Evolutionary conservation across 1,140 invertebrate genomes (phyloP).

Genomic region (Drosophila lini): DNA sequence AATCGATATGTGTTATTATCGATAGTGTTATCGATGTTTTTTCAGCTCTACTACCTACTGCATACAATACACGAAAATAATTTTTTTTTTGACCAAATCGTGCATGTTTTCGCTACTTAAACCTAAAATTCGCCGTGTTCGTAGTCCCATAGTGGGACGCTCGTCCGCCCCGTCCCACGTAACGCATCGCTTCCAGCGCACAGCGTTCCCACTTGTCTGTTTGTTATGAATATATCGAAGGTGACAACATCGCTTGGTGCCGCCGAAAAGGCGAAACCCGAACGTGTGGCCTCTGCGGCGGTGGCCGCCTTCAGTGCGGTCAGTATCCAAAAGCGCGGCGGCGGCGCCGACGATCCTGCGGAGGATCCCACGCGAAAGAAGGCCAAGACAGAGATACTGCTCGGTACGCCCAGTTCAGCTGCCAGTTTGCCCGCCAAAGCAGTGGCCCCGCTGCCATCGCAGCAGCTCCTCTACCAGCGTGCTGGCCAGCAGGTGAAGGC

Average conservation of each 20-base stretch:
- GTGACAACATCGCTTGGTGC: conserved; percentile 81
- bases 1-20: conserved; percentile 7
- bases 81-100: conserved; percentile 40
- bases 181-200: conserved; percentile 33
- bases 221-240: conserved; percentile 82
- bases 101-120: conserved; percentile 72
- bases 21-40: conserved; percentile 14
- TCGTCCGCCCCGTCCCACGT: conserved; percentile 28
- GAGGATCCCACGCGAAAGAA: conserved; percentile 68
- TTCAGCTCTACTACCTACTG: conserved; percentile 30
- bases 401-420: conserved; percentile 49
- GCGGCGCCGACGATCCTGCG: conserved; percentile 55
- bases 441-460: conserved; percentile 31
- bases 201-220: conserved; percentile 49
- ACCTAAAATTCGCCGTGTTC: conserved; percentile 22
- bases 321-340: conserved; percentile 68
- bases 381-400: conserved; percentile 62
- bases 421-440: conserved; percentile 68
- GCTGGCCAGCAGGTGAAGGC: conserved; percentile 21
- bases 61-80: conserved; percentile 46
- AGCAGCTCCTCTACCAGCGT: conserved; percentile 14
- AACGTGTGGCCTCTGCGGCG: conserved; percentile 71
- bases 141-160: conserved; percentile 47
- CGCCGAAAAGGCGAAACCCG: conserved; percentile 80
- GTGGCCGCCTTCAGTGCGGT: conserved; percentile 64